A percentile compares a stretch with the other conserved stretches of the same genome.
These are phyloP conservation scores for Eciton burchellii DNA, from an alignment of 1,140 invertebrate genomes.

Conservation along the genomic window DNA sequence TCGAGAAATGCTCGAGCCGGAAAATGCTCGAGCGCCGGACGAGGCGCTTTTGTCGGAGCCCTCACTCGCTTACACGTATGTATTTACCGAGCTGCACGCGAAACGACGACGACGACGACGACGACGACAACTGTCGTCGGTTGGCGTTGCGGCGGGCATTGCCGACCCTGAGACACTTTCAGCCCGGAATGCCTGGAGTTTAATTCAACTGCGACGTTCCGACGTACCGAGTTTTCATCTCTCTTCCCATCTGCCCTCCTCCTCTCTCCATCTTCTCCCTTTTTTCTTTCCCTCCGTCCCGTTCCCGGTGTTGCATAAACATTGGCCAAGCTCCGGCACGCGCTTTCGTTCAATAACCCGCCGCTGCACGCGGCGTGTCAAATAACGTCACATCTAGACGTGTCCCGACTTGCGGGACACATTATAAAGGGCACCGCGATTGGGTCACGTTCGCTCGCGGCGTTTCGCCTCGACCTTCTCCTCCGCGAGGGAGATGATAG, in stretches of 20 bases:
- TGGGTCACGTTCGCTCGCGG: neutral
- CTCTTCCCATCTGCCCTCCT: too few relatives aligned
- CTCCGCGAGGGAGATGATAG: neutral
- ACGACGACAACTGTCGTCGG: conserved; percentile 31
- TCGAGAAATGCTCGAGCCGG: conserved; percentile 30
- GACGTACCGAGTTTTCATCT: conserved; percentile 41
- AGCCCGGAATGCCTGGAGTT: conserved; percentile 43
- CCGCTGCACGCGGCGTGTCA: conserved; percentile 31
- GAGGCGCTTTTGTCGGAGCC: conserved; percentile 21
- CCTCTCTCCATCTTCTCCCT: neutral
- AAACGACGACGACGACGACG: too few relatives aligned
- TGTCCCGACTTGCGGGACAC: conserved; percentile 29
- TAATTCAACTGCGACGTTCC: conserved; percentile 44
- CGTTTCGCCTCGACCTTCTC: neutral
- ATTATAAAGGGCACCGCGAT: conserved; percentile 44
- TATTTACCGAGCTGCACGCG: conserved; percentile 32
- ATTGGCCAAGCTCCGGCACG: neutral
- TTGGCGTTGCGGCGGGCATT: conserved; percentile 42
- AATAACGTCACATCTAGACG: conserved; percentile 54
- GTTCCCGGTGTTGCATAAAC: conserved; percentile 11
- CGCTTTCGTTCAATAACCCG: conserved; percentile 41
- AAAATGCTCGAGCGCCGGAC: conserved; percentile 40
- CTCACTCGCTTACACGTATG: conserved; percentile 29
- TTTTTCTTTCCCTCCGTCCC: neutral
- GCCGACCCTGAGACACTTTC: conserved; percentile 58